Evolutionary conservation across 2,113 vertebrate genomes (phyloP).

Genomic region (Lepidothrix coronata): DNA sequence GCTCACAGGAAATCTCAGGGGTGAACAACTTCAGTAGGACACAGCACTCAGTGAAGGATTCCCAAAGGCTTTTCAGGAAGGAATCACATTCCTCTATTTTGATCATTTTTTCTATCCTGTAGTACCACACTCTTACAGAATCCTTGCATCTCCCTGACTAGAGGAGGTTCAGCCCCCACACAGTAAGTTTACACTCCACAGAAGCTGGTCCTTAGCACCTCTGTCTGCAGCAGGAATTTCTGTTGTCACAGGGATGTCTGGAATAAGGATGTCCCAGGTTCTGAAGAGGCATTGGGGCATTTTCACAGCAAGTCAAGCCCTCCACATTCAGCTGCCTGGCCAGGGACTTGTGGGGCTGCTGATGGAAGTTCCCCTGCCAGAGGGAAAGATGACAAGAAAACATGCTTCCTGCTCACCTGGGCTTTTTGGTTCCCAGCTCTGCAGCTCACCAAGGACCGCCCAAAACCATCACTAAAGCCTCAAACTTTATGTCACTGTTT

Average conservation of each 20-base stretch:
- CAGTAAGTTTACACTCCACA: background rate
- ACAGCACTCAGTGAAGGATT: background rate
- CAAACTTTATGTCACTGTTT: background rate
- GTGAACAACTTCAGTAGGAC: background rate
- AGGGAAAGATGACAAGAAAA: background rate
- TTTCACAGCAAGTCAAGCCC: background rate
- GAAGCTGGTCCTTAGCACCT: background rate
- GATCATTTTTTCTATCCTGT: background rate
- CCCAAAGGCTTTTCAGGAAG: background rate
- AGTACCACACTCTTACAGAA: background rate
- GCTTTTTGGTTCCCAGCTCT: background rate
- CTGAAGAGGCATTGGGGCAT: background rate
- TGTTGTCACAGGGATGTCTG: background rate
- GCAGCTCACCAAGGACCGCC: background rate
- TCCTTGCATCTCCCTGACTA: background rate
- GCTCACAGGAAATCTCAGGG: background rate
- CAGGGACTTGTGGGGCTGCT: fast-evolving
- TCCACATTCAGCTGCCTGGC: background rate
- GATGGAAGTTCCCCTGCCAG: background rate
- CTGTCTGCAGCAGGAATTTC: background rate
- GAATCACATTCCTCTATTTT: background rate
- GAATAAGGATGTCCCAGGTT: background rate
- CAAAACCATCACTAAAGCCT: background rate
- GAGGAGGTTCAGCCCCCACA: background rate
- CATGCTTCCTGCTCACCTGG: background rate